Evolutionary conservation across 2,113 vertebrate genomes (phyloP), one percentile per base, ranked within the genome.

Genomic region (Cephalopholis sonnerati): DNA sequence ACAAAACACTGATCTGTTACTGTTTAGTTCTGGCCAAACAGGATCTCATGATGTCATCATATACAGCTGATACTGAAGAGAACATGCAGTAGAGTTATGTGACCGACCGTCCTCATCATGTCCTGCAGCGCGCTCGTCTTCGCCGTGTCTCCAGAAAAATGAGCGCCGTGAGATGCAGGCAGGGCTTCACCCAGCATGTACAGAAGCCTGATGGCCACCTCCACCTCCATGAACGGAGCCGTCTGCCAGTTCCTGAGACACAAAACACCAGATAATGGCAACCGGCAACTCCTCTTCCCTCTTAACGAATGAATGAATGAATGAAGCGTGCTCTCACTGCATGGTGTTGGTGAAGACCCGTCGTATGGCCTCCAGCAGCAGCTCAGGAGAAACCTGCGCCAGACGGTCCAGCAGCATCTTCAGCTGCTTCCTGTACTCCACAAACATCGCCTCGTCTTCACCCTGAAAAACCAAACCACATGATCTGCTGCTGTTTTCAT

Each of bases 361-460:
- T 66, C 96, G 95, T 7, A 99, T 97, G 79, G 98, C 96, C 27
- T 97, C 96, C 91, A 99, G 91, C 76, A 99, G 93, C 67, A 99
- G 93, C 87, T 99, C 98, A 0, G 98, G 98, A 8, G 97, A 98
- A 27, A 99, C 98, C 93, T 99, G 98, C 68, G 98, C 98, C 84
- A 99, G 94, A 36, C 98, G 97, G 74, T 99, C 98, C 92, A 99
- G 87, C 77, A 99, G 86, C 85, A 99, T 94, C 93, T 99, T 99
- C 92, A 99, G 88, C 87, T 99, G 98, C 90, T 99, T 99, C 89
- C 98, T 96, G 92, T 99, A 99, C 89, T 99, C 98, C 85, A 99
- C 97, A 86, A 99, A 99, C 98, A 99, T 99, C 10, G 98, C 98
- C 94, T 99, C 98, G 78, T 99, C 98, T 93, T 99, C 98, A 27